phyloP scores from a whole-genome alignment of 2,888 invertebrate species.

The Augochlorella aurata region DNA sequence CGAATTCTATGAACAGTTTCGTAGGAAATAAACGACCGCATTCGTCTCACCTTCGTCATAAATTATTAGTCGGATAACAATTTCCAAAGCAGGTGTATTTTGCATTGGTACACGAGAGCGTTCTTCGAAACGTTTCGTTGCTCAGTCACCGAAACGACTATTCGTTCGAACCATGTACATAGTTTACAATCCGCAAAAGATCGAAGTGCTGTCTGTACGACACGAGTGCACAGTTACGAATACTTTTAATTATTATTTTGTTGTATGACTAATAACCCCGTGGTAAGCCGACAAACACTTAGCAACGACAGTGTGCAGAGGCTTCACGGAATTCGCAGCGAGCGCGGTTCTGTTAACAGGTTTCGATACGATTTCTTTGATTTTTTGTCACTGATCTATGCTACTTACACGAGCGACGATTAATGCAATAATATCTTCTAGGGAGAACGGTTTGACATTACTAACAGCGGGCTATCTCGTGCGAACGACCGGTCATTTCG shows the following conservation, averaged over 20 bases:
- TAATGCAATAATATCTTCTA: slow-evolving; percentile 21
- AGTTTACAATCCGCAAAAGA: slow-evolving; percentile 1
- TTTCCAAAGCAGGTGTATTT: too few relatives aligned
- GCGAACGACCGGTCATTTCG: neutral
- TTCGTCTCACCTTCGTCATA: too few relatives aligned
- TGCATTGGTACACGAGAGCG: too few relatives aligned
- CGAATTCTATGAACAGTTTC: neutral
- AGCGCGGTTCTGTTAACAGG: slow-evolving; percentile 35
- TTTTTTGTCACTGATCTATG: slow-evolving; percentile 45
- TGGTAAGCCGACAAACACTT: slow-evolving; percentile 29
- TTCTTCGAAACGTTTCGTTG: too few relatives aligned
- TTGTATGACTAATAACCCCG: slow-evolving; percentile 49
- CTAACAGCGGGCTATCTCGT: neutral
- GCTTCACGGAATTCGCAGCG: slow-evolving; percentile 39
- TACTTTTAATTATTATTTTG: slow-evolving; percentile 52
- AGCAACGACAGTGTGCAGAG: slow-evolving; percentile 31
- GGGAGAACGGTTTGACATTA: slow-evolving; percentile 2
- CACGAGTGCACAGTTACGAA: slow-evolving; percentile 35
- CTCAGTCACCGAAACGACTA: neutral
- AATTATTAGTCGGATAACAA: too few relatives aligned
- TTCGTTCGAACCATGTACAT: slow-evolving; percentile 14
- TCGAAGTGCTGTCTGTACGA: neutral
- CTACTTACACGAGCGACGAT: neutral
- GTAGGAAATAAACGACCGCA: too few relatives aligned
- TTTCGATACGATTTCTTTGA: slow-evolving; percentile 39